Base-by-base conservation (phyloP, 2,113 vertebrate genomes). In the Anguilla japonica region DNA sequence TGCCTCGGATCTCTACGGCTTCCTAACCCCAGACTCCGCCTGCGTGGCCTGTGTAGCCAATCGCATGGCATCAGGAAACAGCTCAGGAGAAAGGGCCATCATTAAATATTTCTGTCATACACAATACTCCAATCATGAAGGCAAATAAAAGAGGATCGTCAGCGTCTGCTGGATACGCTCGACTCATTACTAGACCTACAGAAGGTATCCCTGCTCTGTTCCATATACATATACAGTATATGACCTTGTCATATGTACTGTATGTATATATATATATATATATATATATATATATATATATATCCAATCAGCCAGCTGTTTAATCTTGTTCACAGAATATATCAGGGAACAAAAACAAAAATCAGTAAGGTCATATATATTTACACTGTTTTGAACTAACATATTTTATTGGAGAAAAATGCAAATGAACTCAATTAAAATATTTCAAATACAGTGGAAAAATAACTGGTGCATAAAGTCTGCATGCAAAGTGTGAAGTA, bases 21-120 rank as follows among this genome's bases (percentile, higher is more conserved):
- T 67, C 89, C 87, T 87, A 88, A 86, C 86, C 89, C 90, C 90
- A 79, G 86, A 89, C 41, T 53, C 83, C 91, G 88, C 50, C 50
- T 53, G 88, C 84, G 15, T 11, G 81, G 88, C 81, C 82, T 39
- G 60, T 29, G 29, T 80, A 87, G 86, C 87, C 82, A 80, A 60
- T 84, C 87, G 84, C 71, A 67, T 79, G 29, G 57, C 79, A 83
- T 63, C 75, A 80, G 86, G 78, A 88, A 81, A 86, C 15, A 18
- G 82, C 85, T 88, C 88, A 84, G 84, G 83, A 39, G 87, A 88
- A 53, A 84, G 80, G 63, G 87, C 84, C 88, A 83, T 88, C 87
- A 79, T 86, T 90, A 90, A 90, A 88, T 83, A 86, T 90, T 88
- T 88, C 79, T 89, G 75, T 83, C 79, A 86, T 50, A 83, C 82